Evolutionary conservation across 2,797 vertebrate genomes (phyloP).

Genomic region (Pipistrellus kuhlii): DNA sequence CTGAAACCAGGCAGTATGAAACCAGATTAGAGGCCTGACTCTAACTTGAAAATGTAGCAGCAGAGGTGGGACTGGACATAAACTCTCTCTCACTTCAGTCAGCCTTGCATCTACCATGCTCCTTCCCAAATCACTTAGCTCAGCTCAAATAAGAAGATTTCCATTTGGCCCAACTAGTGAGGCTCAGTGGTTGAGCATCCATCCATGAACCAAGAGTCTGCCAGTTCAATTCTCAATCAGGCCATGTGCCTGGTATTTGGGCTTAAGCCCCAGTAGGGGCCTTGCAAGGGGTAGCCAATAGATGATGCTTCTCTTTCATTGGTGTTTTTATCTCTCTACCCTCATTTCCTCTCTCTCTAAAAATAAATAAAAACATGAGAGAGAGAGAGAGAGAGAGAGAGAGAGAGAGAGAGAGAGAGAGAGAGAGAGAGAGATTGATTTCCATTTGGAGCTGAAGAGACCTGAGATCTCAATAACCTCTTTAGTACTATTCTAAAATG

Average conservation of each 20-base stretch:
- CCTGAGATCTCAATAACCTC: conserved; percentile 62
- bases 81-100: not conserved
- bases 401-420: too few species aligned
- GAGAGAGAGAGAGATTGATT: not conserved
- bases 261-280: too few species aligned
- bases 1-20: not conserved
- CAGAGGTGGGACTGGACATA: not conserved
- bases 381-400: not conserved
- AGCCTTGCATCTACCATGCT: not conserved
- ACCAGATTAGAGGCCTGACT: not conserved
- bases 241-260: too few species aligned
- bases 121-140: conserved; percentile 3
- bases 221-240: too few species aligned
- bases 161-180: not conserved
- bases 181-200: too few species aligned
- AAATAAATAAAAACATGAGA: too few species aligned
- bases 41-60: not conserved
- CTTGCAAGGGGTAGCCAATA: too few species aligned
- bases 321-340: too few species aligned
- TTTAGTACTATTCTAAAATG: conserved; percentile 60
- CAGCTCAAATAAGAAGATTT: conserved; percentile 55
- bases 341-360: too few species aligned
- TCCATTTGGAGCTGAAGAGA: conserved; percentile 33
- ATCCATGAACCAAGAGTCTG: too few species aligned
- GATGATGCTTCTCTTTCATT: too few species aligned